Evolutionary conservation across 1,140 invertebrate species (phyloP), one percentile per base, ranked within the genome.

Genomic region (Hydropsyche tenuis): DNA sequence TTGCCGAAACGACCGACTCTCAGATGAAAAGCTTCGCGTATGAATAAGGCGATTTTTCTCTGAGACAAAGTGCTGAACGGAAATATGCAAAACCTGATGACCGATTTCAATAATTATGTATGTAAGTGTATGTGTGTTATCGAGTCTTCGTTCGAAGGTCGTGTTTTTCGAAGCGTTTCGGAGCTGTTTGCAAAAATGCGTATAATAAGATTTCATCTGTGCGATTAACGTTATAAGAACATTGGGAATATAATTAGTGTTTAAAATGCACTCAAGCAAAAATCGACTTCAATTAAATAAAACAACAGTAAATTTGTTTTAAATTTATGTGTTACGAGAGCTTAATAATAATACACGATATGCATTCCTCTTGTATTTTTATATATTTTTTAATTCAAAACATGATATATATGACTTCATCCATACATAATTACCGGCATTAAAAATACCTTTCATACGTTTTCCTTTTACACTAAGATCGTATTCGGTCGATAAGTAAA

Each of bases 301-400:
- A 60, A 60, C 56, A 60, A 60, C 56, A 60, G 56, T 60, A 60
- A 60, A 60, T 60, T 60, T 60, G 56, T 60, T 25, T 60, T 25
- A 25, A 60, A 60, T 60, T 25, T 27, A 25, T 60, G 56, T 27
- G 56, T 27, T 60, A 60, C 23, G 23, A 56, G 16, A 60, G 18
- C 23, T 7, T 37, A 12, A 60, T 60, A 25, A 60, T 25, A 25
- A 60, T 60, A 27, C 30, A 37, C 56, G 23, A 60, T 27, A 20
- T 25, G n/a, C 23, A 60, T 25, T 60, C 51, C 51, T 23, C n/a
- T 25, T 25, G 56, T 12, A 25, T 60, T 60, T 60, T 60, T 23
- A 6, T 60, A 7, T 4, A 25, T 60, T 25, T 60, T 60, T 60
- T 6, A 48, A 48, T 48, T n/a, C 25, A 22, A 1, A 60, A 27